Conservation (phyloP, 2,888 invertebrate species). For the Lysandra bellargus region DNA sequence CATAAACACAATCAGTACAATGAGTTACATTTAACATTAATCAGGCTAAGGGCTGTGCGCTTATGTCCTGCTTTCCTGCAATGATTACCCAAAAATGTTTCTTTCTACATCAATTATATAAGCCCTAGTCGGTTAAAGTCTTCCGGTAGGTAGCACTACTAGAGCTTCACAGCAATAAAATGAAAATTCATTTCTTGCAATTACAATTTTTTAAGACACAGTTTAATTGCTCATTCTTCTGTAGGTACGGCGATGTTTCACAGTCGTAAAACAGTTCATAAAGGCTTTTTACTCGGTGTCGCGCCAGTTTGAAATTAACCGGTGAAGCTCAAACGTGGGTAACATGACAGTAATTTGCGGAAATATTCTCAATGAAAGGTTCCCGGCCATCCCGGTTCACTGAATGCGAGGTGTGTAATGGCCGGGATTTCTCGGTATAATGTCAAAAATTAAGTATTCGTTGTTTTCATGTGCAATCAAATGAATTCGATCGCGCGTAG, state of each 20-base stretch:
- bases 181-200: not conserved
- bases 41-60: too few relatives aligned
- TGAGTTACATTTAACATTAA: too few relatives aligned
- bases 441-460: constrained; percentile 9
- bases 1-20: too few relatives aligned
- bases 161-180: not conserved
- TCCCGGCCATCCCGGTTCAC: not conserved
- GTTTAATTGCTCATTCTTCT: not conserved
- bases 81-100: too few relatives aligned
- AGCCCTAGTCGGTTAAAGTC: too few relatives aligned
- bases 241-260: constrained; percentile 3
- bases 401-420: not conserved
- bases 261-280: constrained; percentile 37
- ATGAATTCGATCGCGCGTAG: not conserved
- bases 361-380: constrained; percentile 18
- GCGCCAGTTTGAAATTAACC: constrained; percentile 12
- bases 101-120: too few relatives aligned
- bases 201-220: not conserved
- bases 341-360: constrained; percentile 29
- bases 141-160: not conserved
- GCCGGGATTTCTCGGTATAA: not conserved
- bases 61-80: too few relatives aligned
- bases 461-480: not conserved
- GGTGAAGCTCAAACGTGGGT: constrained; percentile 19
- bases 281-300: constrained; percentile 21